phyloP scores from a whole-genome alignment of 2,888 invertebrate genomes.

The Drosophila paramelanica region DNA sequence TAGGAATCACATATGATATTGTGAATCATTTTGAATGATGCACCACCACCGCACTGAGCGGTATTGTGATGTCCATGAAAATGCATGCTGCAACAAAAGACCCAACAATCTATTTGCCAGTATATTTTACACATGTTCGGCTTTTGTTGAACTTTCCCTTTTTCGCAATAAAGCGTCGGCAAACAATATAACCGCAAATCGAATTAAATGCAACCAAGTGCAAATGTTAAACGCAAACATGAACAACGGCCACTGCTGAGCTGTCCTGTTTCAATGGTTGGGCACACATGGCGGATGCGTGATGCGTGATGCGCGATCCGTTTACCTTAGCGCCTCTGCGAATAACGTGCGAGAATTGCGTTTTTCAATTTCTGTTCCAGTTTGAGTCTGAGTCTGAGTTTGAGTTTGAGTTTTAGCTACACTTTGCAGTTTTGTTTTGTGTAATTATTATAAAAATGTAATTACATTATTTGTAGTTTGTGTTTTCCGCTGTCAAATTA shows the following conservation, averaged over 20 bases:
- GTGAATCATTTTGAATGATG: not conserved
- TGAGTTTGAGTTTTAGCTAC: slow-evolving; percentile 32
- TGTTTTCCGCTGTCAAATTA: slow-evolving; percentile 39
- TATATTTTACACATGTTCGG: not conserved
- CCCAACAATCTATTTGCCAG: not conserved
- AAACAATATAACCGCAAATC: slow-evolving; percentile 47
- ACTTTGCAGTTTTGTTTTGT: slow-evolving; percentile 13
- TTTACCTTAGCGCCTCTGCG: not conserved
- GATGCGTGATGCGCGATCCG: slow-evolving; percentile 23
- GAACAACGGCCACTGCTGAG: not conserved
- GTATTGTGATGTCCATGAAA: not conserved
- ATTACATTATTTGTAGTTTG: slow-evolving; percentile 37
- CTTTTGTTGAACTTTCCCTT: slow-evolving; percentile 20
- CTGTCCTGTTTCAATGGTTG: not conserved
- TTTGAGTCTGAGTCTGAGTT: slow-evolving; percentile 32
- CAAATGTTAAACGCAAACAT: slow-evolving; percentile 29
- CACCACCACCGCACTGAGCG: too few species aligned
- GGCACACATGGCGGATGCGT: slow-evolving; percentile 37
- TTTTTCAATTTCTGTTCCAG: not conserved
- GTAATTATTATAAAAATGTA: slow-evolving; percentile 17
- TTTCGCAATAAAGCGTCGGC: not conserved
- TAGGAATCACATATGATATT: not conserved
- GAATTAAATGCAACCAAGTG: slow-evolving; percentile 62
- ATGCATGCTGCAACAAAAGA: not conserved
- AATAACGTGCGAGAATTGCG: slow-evolving; percentile 2